Evolutionary conservation across 2,797 vertebrate species (phyloP).

Genomic region (Eidolon dupreanum): DNA sequence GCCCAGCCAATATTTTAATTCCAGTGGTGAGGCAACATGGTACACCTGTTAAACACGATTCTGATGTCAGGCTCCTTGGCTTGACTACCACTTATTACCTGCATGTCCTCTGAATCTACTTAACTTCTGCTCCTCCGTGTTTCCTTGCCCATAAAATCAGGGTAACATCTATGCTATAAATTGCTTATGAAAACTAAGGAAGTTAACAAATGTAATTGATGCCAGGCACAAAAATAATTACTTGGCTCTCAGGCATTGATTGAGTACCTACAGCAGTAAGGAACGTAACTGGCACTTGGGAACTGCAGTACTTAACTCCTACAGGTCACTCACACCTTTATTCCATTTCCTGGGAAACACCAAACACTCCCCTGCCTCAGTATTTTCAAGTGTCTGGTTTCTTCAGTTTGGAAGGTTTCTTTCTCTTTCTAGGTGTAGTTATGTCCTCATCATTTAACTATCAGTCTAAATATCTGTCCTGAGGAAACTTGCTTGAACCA

Average conservation of each 20-base stretch:
- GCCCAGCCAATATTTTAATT: not conserved
- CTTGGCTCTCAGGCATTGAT: not conserved
- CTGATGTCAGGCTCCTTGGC: not conserved
- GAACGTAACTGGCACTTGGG: not conserved
- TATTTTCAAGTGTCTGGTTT: not conserved
- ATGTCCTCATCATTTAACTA: not conserved
- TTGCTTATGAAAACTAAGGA: not conserved
- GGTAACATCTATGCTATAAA: too few species aligned
- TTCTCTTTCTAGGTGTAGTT: not conserved
- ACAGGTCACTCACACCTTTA: not conserved
- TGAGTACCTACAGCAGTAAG: not conserved
- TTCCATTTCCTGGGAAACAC: not conserved
- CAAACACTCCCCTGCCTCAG: not conserved
- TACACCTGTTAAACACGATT: not conserved
- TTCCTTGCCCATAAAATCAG: not conserved
- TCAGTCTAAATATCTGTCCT: not conserved
- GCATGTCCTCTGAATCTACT: not conserved
- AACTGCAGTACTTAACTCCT: not conserved
- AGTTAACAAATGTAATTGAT: not conserved
- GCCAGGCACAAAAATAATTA: not conserved
- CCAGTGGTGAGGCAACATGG: not conserved
- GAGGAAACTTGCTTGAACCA: not conserved
- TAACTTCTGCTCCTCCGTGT: not conserved
- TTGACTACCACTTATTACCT: not conserved
- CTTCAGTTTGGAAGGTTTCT: not conserved